Evolutionary conservation across 2,888 invertebrate genomes (phyloP).

Genomic region (Nemotelus pantherinus): DNA sequence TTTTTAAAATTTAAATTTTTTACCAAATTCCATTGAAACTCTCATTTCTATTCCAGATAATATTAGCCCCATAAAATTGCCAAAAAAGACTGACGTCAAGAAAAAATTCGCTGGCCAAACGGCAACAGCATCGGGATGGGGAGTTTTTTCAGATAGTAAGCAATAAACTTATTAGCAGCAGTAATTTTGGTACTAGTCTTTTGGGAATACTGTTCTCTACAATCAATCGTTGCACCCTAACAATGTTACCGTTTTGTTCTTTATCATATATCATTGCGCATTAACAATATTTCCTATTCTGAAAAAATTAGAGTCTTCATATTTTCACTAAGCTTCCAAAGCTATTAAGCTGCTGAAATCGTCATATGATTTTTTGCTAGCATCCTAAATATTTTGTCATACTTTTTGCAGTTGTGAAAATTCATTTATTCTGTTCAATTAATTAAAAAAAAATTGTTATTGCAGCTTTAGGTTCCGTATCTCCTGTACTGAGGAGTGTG

Average conservation of each 20-base stretch:
- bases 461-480: slow-evolving; percentile 48
- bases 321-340: too few species aligned
- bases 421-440: too few species aligned
- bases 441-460: too few species aligned
- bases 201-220: not conserved
- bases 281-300: too few species aligned
- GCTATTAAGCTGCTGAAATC: too few species aligned
- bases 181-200: not conserved
- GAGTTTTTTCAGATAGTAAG: slow-evolving; percentile 59
- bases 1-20: not conserved
- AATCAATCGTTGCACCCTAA: too few species aligned
- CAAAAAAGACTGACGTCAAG: not conserved
- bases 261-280: too few species aligned
- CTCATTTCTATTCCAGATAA: slow-evolving; percentile 3
- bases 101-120: slow-evolving; percentile 58
- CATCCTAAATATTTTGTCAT: too few species aligned
- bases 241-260: too few species aligned
- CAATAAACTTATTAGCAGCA: not conserved
- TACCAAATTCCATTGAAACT: not conserved
- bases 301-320: not conserved
- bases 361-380: too few species aligned
- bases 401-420: too few species aligned
- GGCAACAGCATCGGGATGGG: slow-evolving; percentile 67
- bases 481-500: slow-evolving; percentile 62
- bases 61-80: slow-evolving; percentile 27